phyloP scores from a whole-genome alignment of 2,113 vertebrate species.

The Colistium nudipinnis region DNA sequence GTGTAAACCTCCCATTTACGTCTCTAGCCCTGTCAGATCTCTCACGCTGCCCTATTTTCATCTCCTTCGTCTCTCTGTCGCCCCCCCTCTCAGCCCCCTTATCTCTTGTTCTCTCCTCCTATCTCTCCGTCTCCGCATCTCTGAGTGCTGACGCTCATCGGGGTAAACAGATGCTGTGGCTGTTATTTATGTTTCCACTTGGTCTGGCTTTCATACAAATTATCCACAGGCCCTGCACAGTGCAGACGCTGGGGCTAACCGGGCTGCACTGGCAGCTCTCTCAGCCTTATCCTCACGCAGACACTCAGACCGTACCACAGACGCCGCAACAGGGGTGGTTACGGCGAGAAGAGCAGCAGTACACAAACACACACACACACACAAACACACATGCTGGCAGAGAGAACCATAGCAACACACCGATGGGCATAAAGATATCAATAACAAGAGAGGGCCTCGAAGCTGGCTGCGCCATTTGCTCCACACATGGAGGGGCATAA shows the following conservation, averaged over 20 bases:
- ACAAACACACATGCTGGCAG: slow-evolving; percentile 37
- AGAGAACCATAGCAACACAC: slow-evolving; percentile 70
- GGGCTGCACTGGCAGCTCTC: slow-evolving; percentile 71
- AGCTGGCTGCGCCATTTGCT: slow-evolving; percentile 60
- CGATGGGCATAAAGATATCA: slow-evolving; percentile 63
- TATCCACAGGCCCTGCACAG: slow-evolving; percentile 81
- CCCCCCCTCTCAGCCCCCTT: slow-evolving; percentile 23
- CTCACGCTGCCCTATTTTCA: slow-evolving; percentile 65
- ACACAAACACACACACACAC: background rate
- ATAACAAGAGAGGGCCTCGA: slow-evolving; percentile 59
- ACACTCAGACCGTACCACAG: slow-evolving; percentile 67
- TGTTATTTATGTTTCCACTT: slow-evolving; percentile 85
- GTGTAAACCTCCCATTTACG: slow-evolving; percentile 51
- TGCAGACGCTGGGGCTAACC: slow-evolving; percentile 77
- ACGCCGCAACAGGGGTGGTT: background rate
- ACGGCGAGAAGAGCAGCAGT: background rate
- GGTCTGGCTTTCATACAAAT: slow-evolving; percentile 82
- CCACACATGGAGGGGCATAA: slow-evolving; percentile 33
- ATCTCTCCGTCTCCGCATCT: slow-evolving; percentile 56
- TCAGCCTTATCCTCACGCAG: slow-evolving; percentile 62
- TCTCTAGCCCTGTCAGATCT: slow-evolving; percentile 46
- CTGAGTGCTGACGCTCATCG: slow-evolving; percentile 75
- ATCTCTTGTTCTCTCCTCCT: slow-evolving; percentile 47
- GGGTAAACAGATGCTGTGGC: slow-evolving; percentile 82
- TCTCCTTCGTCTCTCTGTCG: slow-evolving; percentile 34